Evolutionary conservation across 2,888 invertebrate species (phyloP), one percentile per base, ranked within the genome.

Genomic region (Stenolophus ochropezus): DNA sequence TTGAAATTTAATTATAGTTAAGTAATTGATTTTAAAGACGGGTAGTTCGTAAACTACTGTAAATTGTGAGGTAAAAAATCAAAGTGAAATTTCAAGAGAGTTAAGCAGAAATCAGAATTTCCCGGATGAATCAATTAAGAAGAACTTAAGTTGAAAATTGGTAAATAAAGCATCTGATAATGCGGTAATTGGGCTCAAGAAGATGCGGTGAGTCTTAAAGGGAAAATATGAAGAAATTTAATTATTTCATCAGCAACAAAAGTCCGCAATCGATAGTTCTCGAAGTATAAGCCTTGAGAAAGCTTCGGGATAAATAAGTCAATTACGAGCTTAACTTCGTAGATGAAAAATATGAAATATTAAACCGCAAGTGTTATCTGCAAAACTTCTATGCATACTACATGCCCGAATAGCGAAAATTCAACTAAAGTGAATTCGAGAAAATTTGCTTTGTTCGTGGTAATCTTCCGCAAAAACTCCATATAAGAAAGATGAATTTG

Each of bases 401-500:
- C 61, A 65, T 61, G 65, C 77, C 42, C 65, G 51, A 77, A 77
- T 51, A 61, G 77, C 65, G 8, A 18, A 77, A 65, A 77, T 65
- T 77, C 42, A 77, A 20, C 61, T 65, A 77, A 77, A 77, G 77
- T 77, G 77, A 77, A 77, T 58, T 76, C 58, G 42, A 58, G 76
- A 76, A 76, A 76, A 76, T 77, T 61, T 77, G 65, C 77, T 77
- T 65, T 14, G 20, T 65, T 33, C 11, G 18, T 11, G 77, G 75
- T 53, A 75, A 75, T 75, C 53, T 75, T 21, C 18, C 53, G 75
- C 75, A 75, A 61, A 80, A 80, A 80, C 73, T 71, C 42, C 53
- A 53, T 73, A 73, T 56, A 73, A 80, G 80, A 80, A 73, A 80
- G 80, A 80, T 58, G 80, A 80, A 80, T 80, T 80, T 80, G 80